Conservation (phyloP, 2,888 invertebrate species). For the Dermolepida albohirtum region DNA sequence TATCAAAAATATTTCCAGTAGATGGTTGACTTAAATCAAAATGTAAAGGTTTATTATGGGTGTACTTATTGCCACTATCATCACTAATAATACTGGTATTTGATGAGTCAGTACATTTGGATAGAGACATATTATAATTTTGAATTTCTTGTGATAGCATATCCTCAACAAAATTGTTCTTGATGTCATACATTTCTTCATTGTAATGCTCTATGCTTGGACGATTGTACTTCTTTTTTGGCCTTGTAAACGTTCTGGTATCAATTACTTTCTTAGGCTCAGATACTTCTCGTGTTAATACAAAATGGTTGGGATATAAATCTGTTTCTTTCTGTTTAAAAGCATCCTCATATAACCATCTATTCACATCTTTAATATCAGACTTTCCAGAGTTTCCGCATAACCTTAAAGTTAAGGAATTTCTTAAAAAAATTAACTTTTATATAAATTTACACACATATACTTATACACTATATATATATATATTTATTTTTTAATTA, state of each 20-base stretch:
- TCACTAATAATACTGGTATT: conserved; percentile 43
- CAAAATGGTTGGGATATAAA: conserved; percentile 40
- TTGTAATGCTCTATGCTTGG: conserved; percentile 71
- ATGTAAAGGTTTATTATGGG: conserved; percentile 53
- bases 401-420: conserved; percentile 38
- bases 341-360: conserved; percentile 51
- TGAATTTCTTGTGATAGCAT: conserved; percentile 45
- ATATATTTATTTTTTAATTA: too few species aligned
- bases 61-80: conserved; percentile 14
- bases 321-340: conserved; percentile 42
- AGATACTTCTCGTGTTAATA: conserved; percentile 41
- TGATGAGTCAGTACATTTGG: conserved; percentile 31
- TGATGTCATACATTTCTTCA: conserved; percentile 43
- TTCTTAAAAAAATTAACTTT: not conserved
- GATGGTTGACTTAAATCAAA: conserved; percentile 62
- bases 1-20: conserved; percentile 60
- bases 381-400: conserved; percentile 43
- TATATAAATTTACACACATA: too few species aligned
- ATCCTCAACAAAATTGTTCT: conserved; percentile 23
- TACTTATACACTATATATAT: too few species aligned
- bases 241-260: conserved; percentile 77
- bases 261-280: conserved; percentile 69
- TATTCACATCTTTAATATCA: conserved; percentile 41
- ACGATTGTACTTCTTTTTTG: conserved; percentile 72
- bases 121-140: conserved; percentile 45